A percentile compares a stretch with the other conserved stretches of the same genome.
These are phyloP conservation scores for Brachionus manjavacas DNA, from an alignment of 1,140 invertebrate species.

Conservation along the genomic window DNA sequence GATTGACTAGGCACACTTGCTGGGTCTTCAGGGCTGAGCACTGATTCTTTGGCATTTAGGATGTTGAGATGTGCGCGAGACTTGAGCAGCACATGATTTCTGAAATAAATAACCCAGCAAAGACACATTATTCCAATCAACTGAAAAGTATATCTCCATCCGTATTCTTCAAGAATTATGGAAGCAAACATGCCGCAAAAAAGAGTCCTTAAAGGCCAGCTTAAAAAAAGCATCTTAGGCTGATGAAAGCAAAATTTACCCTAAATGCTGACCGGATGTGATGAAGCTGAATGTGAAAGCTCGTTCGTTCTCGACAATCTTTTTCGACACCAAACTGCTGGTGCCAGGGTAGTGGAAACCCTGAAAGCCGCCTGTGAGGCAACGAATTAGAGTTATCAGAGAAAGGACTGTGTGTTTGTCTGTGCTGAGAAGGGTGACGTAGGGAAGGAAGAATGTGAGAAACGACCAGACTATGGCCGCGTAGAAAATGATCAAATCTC, in stretches of 20 bases:
- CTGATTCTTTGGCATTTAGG: conserved; percentile 45
- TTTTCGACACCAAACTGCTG: conserved; percentile 67
- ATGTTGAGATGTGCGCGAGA: conserved; percentile 23
- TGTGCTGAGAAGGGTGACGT: conserved; percentile 43
- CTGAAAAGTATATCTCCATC: conserved; percentile 68
- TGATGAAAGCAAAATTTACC: conserved; percentile 53
- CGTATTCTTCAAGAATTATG: conserved; percentile 65
- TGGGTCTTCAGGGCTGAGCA: conserved; percentile 36
- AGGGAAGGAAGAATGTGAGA: conserved; percentile 60
- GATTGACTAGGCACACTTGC: neutral
- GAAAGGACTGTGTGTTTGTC: conserved; percentile 61
- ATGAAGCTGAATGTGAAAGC: conserved; percentile 68
- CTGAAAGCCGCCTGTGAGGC: conserved; percentile 68
- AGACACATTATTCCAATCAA: conserved; percentile 62
- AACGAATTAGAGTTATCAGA: conserved; percentile 63
- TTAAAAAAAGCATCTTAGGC: neutral
- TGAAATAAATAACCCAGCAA: conserved; percentile 39
- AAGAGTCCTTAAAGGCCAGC: conserved; percentile 61
- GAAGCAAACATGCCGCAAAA: conserved; percentile 68
- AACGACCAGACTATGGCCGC: conserved; percentile 66
- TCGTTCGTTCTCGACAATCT: conserved; percentile 65
- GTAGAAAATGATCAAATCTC: conserved; percentile 65
- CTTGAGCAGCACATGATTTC: conserved; percentile 23
- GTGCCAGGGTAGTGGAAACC: conserved; percentile 71
- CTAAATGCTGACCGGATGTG: conserved; percentile 63